Conservation (phyloP, 2,888 invertebrate species). For the Phyto melanocephala region DNA sequence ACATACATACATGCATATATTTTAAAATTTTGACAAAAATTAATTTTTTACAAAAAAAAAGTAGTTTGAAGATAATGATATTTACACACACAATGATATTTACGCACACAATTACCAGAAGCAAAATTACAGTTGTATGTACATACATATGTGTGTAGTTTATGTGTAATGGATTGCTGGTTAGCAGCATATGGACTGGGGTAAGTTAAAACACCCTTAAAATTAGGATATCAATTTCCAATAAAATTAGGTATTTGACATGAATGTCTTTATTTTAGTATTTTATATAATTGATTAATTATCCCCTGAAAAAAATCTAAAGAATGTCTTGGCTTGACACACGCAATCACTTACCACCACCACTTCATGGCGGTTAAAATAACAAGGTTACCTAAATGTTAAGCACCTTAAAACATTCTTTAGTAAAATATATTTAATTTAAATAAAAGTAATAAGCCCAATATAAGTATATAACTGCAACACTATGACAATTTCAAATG, state of each 20-base stretch:
- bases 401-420: too few species aligned
- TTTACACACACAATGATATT: not conserved
- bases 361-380: too few species aligned
- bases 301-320: not conserved
- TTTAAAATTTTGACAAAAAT: slow-evolving; percentile 7
- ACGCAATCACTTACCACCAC: not conserved
- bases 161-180: too few species aligned
- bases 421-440: too few species aligned
- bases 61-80: slow-evolving; percentile 18
- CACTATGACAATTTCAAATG: too few species aligned
- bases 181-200: not conserved
- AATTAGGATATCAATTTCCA: slow-evolving; percentile 1
- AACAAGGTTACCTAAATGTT: too few species aligned
- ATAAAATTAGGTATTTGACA: not conserved
- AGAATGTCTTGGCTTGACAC: not conserved
- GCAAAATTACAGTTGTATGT: too few species aligned
- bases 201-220: slow-evolving; percentile 41
- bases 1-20: too few species aligned
- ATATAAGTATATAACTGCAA: too few species aligned
- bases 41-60: not conserved
- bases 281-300: slow-evolving; percentile 46
- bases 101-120: too few species aligned
- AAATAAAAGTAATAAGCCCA: too few species aligned
- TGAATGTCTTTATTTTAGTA: slow-evolving; percentile 25
- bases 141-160: not conserved